Percentiles rank a stretch among this genome's conserved stretches.
These are phyloP conservation scores for Mylabris phalerata DNA, from an alignment of 1,140 invertebrate genomes.

Conservation along the genomic window DNA sequence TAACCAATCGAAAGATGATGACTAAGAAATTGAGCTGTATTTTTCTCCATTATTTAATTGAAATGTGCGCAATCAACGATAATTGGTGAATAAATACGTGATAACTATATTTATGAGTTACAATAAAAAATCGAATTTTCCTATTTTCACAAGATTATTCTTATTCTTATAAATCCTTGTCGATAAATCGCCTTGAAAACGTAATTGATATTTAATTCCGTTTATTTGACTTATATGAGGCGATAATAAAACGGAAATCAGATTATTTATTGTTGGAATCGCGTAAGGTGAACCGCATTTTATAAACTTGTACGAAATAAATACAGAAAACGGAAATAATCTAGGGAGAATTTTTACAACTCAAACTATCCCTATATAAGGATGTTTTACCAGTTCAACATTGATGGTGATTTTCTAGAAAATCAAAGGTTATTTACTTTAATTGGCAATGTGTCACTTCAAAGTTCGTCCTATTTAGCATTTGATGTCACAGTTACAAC, in stretches of 20 bases:
- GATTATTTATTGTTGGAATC: background rate
- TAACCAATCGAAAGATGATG: no score
- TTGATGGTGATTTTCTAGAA: background rate
- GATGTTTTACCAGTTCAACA: background rate
- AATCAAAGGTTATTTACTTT: constrained; percentile 4
- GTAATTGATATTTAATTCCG: background rate
- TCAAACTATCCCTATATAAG: background rate
- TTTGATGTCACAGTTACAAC: constrained; percentile 2
- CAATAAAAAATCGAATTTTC: no score
- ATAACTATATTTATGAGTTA: no score
- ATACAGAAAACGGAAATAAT: no score
- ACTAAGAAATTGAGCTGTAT: no score
- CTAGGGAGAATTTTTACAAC: no score
- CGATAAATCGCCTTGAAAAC: background rate
- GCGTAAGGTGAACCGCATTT: constrained; percentile 7
- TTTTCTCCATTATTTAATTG: no score
- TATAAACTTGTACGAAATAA: no score
- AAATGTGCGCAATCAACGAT: no score
- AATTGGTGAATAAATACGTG: no score
- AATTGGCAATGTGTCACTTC: background rate
- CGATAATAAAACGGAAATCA: constrained; percentile 8
- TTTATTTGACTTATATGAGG: background rate
- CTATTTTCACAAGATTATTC: no score
- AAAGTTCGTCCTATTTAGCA: background rate
- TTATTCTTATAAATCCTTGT: no score